phyloP scores from a whole-genome alignment of 2,113 vertebrate genomes.

The Boleophthalmus pectinirostris region DNA sequence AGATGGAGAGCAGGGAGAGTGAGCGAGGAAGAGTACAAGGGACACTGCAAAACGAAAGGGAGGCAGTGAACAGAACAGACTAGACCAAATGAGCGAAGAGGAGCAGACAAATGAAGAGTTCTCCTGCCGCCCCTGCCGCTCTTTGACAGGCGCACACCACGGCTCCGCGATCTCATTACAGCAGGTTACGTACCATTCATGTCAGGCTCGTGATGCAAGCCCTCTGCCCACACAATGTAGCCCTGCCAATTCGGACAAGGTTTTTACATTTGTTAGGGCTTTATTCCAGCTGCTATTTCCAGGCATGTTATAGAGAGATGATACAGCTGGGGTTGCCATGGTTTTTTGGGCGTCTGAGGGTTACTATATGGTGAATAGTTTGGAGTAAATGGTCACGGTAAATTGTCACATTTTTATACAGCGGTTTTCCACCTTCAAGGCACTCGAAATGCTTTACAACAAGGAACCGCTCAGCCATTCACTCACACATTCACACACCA shows the following conservation, averaged over 20 bases:
- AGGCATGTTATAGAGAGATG: not conserved
- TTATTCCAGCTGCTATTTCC: not conserved
- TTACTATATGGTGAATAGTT: no score
- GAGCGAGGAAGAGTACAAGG: not conserved
- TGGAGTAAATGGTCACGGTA: no score
- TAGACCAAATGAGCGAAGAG: not conserved
- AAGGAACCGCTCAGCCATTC: no score
- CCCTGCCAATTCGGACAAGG: not conserved
- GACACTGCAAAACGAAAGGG: not conserved
- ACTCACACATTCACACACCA: no score
- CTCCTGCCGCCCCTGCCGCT: not conserved
- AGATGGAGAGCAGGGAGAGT: not conserved
- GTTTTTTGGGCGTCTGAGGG: not conserved
- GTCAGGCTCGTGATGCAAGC: slow-evolving; percentile 10
- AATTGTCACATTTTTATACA: no score
- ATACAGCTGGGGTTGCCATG: not conserved
- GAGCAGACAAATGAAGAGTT: slow-evolving; percentile 17
- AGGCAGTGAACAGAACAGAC: not conserved
- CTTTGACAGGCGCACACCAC: not conserved
- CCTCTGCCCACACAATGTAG: not conserved
- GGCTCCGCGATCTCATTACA: slow-evolving; percentile 17
- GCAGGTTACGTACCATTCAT: slow-evolving; percentile 12
- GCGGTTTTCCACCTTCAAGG: no score
- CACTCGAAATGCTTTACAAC: no score
- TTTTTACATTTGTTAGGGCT: not conserved